Evolutionary conservation across 2,888 invertebrate species (phyloP).

Genomic region (Globia sparganii): DNA sequence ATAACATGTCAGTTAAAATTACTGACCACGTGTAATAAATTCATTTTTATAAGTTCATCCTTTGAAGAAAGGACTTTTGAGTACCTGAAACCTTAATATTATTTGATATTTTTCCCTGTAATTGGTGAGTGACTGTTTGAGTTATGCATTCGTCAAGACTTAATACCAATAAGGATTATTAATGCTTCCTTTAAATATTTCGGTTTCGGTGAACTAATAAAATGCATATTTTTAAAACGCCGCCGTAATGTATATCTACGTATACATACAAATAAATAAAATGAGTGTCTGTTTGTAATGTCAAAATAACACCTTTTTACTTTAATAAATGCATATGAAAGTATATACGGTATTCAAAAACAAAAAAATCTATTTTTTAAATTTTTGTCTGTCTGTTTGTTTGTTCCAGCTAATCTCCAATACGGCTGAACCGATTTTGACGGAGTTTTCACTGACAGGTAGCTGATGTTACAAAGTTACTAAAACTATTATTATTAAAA

Average conservation of each 20-base stretch:
- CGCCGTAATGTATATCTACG: neutral
- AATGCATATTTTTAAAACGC: constrained; percentile 7
- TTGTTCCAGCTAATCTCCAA: too few relatives aligned
- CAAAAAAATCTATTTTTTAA: too few relatives aligned
- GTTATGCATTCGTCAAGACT: constrained; percentile 45
- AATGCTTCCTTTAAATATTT: constrained; percentile 24
- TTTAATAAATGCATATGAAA: neutral
- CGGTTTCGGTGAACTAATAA: constrained; percentile 14
- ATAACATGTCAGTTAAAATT: constrained; percentile 85
- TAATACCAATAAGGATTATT: constrained; percentile 43
- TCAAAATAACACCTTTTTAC: neutral
- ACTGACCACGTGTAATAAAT: constrained; percentile 83
- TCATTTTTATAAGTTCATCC: constrained; percentile 76
- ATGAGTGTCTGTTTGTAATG: neutral
- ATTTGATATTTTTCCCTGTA: constrained; percentile 66
- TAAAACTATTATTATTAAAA: neutral
- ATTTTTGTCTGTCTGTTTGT: neutral
- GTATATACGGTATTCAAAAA: neutral
- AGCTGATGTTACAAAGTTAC: neutral
- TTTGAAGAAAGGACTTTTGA: constrained; percentile 68
- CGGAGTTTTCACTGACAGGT: neutral
- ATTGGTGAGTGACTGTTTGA: constrained; percentile 57
- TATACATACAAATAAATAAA: neutral
- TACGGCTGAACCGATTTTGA: neutral
- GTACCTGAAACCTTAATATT: constrained; percentile 77